Conservation (phyloP, 2,797 vertebrate genomes). For the Spea hammondii region DNA sequence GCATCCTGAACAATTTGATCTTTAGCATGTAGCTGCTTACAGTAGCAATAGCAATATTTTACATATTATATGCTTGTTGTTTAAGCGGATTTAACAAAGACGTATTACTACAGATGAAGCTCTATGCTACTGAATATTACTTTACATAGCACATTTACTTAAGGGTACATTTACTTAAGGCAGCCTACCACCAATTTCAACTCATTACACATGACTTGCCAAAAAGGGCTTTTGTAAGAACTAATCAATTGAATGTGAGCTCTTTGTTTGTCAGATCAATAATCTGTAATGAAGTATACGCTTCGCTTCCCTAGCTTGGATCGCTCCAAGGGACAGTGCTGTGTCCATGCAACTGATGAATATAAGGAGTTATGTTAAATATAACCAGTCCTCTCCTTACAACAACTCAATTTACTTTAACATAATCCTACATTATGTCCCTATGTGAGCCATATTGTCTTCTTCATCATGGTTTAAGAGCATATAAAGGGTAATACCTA, state of each 20-base stretch:
- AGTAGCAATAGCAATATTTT: neutral
- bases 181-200: slow-evolving; percentile 41
- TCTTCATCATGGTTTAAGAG: no score
- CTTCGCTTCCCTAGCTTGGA: slow-evolving; percentile 69
- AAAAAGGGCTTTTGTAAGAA: slow-evolving; percentile 58
- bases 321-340: slow-evolving; percentile 59
- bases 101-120: no score
- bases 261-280: slow-evolving; percentile 81
- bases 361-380: neutral
- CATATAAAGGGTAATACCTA: no score
- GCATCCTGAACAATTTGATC: neutral
- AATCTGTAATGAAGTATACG: slow-evolving; percentile 77
- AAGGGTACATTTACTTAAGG: slow-evolving; percentile 2
- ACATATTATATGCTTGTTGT: no score
- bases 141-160: neutral
- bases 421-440: no score
- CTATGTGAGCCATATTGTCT: no score
- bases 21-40: neutral
- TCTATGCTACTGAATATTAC: no score
- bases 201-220: slow-evolving; percentile 44
- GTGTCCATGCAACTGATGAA: slow-evolving; percentile 50
- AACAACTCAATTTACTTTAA: no score
- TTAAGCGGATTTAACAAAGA: no score
- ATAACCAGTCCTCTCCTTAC: no score
- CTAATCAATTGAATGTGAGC: slow-evolving; percentile 76